Evolutionary conservation across 2,888 invertebrate species (phyloP).

Genomic region (Dorcus hopei): DNA sequence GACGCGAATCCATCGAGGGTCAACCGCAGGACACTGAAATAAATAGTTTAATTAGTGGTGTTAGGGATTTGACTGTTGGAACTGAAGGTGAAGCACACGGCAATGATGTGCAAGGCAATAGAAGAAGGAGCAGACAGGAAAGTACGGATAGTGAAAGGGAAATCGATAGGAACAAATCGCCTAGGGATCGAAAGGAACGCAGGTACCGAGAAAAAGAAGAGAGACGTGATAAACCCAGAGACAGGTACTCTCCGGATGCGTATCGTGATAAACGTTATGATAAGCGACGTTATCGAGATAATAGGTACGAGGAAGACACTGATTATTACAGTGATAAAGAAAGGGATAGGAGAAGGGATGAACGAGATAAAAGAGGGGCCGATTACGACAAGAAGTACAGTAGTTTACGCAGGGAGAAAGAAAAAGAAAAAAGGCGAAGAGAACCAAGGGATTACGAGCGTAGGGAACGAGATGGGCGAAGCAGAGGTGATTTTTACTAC

Average conservation of each 20-base stretch:
- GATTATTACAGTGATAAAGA: conserved; percentile 68
- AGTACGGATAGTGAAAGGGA: conserved; percentile 43
- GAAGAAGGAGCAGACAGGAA: conserved; percentile 38
- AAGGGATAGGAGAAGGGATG: conserved; percentile 50
- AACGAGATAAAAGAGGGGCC: conserved; percentile 40
- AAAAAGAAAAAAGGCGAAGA: conserved; percentile 37
- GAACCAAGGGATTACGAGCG: conserved; percentile 45
- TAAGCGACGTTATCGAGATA: conserved; percentile 48
- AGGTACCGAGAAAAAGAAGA: conserved; percentile 21
- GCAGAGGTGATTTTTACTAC: conserved; percentile 37
- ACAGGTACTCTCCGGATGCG: conserved; percentile 37
- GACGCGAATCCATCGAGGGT: conserved; percentile 40
- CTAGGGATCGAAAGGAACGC: conserved; percentile 20
- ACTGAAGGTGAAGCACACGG: conserved; percentile 28
- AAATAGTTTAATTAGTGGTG: conserved; percentile 34
- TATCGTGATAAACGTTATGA: conserved; percentile 39
- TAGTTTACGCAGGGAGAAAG: conserved; percentile 40
- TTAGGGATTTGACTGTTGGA: conserved; percentile 45
- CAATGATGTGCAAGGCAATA: conserved; percentile 13
- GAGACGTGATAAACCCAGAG: conserved; percentile 18
- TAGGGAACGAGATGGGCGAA: conserved; percentile 40
- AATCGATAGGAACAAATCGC: conserved; percentile 25
- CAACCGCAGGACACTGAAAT: conserved; percentile 33
- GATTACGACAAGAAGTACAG: conserved; percentile 46
- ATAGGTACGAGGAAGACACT: conserved; percentile 64